Base-by-base conservation (phyloP, 2,113 vertebrate species). In the Cheirogaleus medius region DNA sequence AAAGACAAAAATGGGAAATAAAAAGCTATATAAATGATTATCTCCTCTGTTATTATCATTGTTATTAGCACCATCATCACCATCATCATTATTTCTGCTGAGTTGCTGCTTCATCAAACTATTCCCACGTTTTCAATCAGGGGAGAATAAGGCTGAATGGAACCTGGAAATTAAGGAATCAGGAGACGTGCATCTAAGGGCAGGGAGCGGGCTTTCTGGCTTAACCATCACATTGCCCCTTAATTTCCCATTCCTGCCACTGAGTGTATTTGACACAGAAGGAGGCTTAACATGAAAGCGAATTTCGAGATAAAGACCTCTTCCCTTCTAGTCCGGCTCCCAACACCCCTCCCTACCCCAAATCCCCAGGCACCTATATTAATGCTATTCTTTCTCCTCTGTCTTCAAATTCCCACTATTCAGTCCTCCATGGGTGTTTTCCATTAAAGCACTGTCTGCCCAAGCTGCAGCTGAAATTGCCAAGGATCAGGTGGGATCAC, bases 51-150 rank as follows among this genome's bases (percentile, higher is more conserved):
- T 69, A 94, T 97, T 71, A 92, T 91, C 78, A 81, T 17, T 73
- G 34, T 66, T 73, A 80, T 96, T 34, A 87, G 78, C 76, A 71
- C 32, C 87, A 93, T 64, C 83, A 96, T 47, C 89, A 97, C 34
- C 80, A 96, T 92, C 94, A 83, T 85, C 93, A 93, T 93, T 66
- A 97, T 94, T 93, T 94, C 85, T 96, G 44, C 71, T 12, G 81
- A 96, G 58, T 85, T 90, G 81, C 76, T 73, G 73, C 73, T 95
- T 88, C 86, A 82, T 97, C 95, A 96, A 56, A 82, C 82, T 91
- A 34, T 56, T 77, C 47, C 42, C 85, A 14, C 18, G 58, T 64
- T 85, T 96, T 87, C 74, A 90, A 12, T 88, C 76, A 96, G 15
- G 76, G 10, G 18, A 96, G 63, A 92, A 92, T 87, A 85, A 76